A percentile compares a stretch with the other conserved stretches of the same genome.
Evolutionary conservation across 2,797 vertebrate species (phyloP).

Genomic region (Amblyopsis hoosieri): DNA sequence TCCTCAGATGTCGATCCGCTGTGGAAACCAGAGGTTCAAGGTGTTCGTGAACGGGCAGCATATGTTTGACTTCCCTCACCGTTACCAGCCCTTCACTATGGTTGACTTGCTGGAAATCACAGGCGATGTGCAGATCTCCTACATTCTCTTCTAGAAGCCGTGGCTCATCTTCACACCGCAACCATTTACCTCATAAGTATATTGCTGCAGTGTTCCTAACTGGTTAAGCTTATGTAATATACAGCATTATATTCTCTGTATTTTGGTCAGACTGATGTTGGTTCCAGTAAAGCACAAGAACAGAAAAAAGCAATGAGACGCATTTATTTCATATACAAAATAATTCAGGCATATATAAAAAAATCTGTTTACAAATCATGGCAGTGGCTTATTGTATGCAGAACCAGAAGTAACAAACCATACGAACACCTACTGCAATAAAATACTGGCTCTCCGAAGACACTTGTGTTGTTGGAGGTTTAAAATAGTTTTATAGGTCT

Average conservation of each 20-base stretch:
- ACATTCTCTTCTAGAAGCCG: conserved; percentile 78
- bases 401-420: conserved; percentile 28
- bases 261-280: neutral
- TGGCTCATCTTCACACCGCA: neutral
- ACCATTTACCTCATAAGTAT: conserved; percentile 1
- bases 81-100: conserved; percentile 62
- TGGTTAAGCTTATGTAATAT: conserved; percentile 21
- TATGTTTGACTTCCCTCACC: conserved; percentile 80
- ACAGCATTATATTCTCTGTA: neutral
- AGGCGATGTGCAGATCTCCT: conserved; percentile 82
- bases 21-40: conserved; percentile 79
- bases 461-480: conserved; percentile 41
- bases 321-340: conserved; percentile 77
- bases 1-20: conserved; percentile 83
- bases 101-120: conserved; percentile 78
- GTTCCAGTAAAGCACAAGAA: neutral
- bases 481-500: conserved; percentile 1
- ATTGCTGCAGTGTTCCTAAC: conserved; percentile 2
- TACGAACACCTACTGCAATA: conserved; percentile 23
- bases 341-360: conserved; percentile 62
- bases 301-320: conserved; percentile 29
- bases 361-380: conserved; percentile 49
- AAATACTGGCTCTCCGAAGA: conserved; percentile 68
- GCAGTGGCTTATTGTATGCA: conserved; percentile 32
- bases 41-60: conserved; percentile 83